Evolutionary conservation across 2,888 invertebrate species (phyloP), one percentile per base, ranked within the genome.

Genomic region (Lochmaea crataegi): DNA sequence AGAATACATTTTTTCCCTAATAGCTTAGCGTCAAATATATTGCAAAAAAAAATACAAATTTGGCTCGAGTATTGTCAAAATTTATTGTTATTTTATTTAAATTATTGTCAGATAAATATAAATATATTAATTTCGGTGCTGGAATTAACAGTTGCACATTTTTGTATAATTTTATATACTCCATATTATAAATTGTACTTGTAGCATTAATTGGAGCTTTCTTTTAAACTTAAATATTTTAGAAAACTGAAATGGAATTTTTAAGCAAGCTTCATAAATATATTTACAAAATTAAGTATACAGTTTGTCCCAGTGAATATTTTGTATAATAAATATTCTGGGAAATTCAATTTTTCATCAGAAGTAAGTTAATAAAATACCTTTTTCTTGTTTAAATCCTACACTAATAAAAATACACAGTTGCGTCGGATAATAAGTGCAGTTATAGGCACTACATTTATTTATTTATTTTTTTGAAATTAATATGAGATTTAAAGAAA

Each of bases 121-220:
- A 81, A 83, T 84, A 84, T 83, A 84, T 84, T 83, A 80, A 82
- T 75, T 76, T 81, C 81, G 73, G 80, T 82, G 82, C 81, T 78
- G 72, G 77, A 73, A 64, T 78, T 82, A 83, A 83, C 82, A 83
- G 75, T 80, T 82, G 83, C 82, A 79, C 1, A 10, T 18, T 53
- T 18, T 18, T 18, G 9, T 53, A 32, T 32, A 32, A 2, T 32
- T 26, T 26, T 26, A 26, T 26, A 26, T 26, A 26, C 26, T 26
- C 3, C 26, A 22, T 26, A 26, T 26, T 22, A 22, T 22, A 22
- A 22, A 22, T 22, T 22, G 22, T 22, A 22, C 22, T 22, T 22
- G 22, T 22, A 22, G 22, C 22, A n/a, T 26, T 26, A 26, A 26
- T 26, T 26, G 26, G 26, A 26, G 26, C 1, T 26, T 26, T 26